Evolutionary conservation across 2,888 invertebrate species (phyloP).

Genomic region (Xestia c-nigrum): DNA sequence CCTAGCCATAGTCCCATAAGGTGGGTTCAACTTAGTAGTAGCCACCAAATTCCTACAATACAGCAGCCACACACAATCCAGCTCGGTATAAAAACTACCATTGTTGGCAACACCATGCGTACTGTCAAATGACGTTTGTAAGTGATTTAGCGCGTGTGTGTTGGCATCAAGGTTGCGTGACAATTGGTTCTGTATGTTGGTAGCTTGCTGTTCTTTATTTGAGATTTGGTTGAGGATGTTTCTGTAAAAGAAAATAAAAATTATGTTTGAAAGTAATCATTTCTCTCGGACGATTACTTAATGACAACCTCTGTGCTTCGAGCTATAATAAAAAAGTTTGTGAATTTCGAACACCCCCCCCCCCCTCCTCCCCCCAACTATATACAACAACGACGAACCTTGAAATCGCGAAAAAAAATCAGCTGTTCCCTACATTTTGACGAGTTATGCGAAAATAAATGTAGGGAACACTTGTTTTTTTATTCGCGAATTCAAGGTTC

Average conservation of each 20-base stretch:
- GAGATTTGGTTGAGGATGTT: conserved; percentile 79
- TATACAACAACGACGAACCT: no score
- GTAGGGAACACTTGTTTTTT: no score
- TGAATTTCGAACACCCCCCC: no score
- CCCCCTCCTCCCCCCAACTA: no score
- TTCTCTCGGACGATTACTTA: no score
- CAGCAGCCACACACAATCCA: conserved; percentile 91
- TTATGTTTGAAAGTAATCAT: no score
- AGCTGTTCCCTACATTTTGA: no score
- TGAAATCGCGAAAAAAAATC: no score
- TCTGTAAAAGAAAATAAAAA: conserved; percentile 71
- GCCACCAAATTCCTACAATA: conserved; percentile 90
- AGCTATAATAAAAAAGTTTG: no score
- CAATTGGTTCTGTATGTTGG: conserved; percentile 78
- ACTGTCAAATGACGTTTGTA: conserved; percentile 79
- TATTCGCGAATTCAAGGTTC: no score
- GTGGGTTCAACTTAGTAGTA: conserved; percentile 87
- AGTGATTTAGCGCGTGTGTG: conserved; percentile 81
- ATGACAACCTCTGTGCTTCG: no score
- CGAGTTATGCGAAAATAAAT: no score
- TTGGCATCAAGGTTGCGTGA: conserved; percentile 83
- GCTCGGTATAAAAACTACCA: conserved; percentile 77
- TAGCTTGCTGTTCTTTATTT: conserved; percentile 72
- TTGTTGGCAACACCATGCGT: conserved; percentile 71
- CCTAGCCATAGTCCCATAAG: conserved; percentile 91